phyloP scores from a whole-genome alignment of 2,113 vertebrate genomes.

The Cavia aperea region DNA sequence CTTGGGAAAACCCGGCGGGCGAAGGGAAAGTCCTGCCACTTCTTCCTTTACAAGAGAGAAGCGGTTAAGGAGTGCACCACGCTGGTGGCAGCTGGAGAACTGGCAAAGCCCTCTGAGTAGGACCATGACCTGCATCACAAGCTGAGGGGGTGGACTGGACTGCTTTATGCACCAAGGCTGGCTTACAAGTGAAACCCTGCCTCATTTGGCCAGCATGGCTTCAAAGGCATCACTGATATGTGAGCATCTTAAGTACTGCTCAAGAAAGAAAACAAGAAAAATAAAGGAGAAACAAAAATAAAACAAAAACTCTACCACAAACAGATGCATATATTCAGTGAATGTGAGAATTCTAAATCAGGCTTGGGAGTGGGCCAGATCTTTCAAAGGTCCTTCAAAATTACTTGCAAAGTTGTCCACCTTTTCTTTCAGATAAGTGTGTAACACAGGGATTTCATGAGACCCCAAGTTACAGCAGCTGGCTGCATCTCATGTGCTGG shows the following conservation, averaged over 20 bases:
- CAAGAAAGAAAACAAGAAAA: slow-evolving; percentile 53
- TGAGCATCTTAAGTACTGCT: slow-evolving; percentile 56
- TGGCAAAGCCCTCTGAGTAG: slow-evolving; percentile 44
- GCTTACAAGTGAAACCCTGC: slow-evolving; percentile 47
- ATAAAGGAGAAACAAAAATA: neutral
- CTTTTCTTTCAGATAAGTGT: slow-evolving; percentile 49
- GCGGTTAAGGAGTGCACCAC: slow-evolving; percentile 34
- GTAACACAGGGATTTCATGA: slow-evolving; percentile 50
- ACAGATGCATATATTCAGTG: neutral
- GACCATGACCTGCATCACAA: slow-evolving; percentile 43
- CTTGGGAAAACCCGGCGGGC: neutral
- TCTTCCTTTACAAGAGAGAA: slow-evolving; percentile 19
- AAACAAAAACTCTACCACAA: slow-evolving; percentile 20
- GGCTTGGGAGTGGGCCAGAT: neutral
- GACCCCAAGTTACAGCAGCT: slow-evolving; percentile 17
- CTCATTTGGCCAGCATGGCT: slow-evolving; percentile 47
- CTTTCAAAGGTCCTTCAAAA: slow-evolving; percentile 38
- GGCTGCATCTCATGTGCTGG: slow-evolving; percentile 22
- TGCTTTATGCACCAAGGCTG: slow-evolving; percentile 30
- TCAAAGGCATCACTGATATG: slow-evolving; percentile 55
- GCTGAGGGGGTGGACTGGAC: slow-evolving; percentile 56
- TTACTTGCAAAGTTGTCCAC: slow-evolving; percentile 44
- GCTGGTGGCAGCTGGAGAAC: slow-evolving; percentile 16
- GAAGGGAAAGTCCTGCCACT: neutral
- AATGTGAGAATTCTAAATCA: neutral